Evolutionary conservation across 2,113 vertebrate species (phyloP), one percentile per base, ranked within the genome.

Genomic region (Cygnus atratus): DNA sequence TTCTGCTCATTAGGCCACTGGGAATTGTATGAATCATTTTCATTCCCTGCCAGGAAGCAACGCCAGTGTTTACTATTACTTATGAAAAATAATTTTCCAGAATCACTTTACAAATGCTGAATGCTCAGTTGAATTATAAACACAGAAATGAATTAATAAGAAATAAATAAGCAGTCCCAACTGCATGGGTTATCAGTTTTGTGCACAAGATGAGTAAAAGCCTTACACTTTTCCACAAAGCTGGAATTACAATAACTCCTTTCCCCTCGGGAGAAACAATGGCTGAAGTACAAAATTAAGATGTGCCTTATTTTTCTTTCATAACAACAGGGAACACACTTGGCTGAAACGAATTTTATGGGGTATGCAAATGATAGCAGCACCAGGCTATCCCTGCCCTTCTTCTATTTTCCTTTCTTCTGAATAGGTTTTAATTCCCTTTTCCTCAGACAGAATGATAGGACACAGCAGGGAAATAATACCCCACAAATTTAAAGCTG

Each of bases 41-140:
- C 80, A 85, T 93, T 90, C 92, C 85, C 90, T 98, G 97, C 96
- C 96, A 98, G 93, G 94, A 98, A 97, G 75, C 93, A 87, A 90
- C 5, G 67, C 97, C 96, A 97, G 94, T 98, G 96, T 98, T 98
- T 98, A 98, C 96, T 96, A 98, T 96, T 97, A 96, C 95, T 98
- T 98, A 97, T 94, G 96, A 96, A 98, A 98, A 98, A 98, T 97
- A 95, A 97, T 97, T 98, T 98, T 97, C 95, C 97, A 98, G 97
- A 97, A 97, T 97, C 91, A 94, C 95, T 97, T 98, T 97, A 97
- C 96, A 97, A 98, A 96, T 80, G 81, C 94, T 88, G 94, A 98
- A 97, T 96, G 96, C 96, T 98, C 96, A 88, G 94, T 77, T 98
- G 96, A 96, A 96, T 97, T 98, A 97, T 86, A 98, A 97, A 98